A percentile compares a stretch with the other conserved stretches of the same genome.
Conservation (phyloP, 2,888 invertebrate genomes). For the Archips crataeganus region DNA sequence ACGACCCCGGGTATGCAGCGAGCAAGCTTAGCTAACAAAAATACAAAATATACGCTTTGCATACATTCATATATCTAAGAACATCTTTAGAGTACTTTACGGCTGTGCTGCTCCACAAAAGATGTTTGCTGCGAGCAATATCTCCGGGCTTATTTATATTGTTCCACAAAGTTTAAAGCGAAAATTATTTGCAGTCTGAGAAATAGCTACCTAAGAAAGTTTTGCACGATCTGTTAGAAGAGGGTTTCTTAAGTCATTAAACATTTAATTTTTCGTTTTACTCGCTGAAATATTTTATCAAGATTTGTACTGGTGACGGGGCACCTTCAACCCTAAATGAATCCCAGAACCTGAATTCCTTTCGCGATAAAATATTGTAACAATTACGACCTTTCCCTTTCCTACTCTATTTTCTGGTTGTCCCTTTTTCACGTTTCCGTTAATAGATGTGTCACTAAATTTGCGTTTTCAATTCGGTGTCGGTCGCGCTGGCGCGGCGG, state of each 20-base stretch:
- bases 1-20: slow-evolving; percentile 3
- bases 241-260: slow-evolving; percentile 34
- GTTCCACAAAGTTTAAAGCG: slow-evolving; percentile 50
- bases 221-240: slow-evolving; percentile 12
- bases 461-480: slow-evolving; percentile 82
- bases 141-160: slow-evolving; percentile 55
- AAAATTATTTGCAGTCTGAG: slow-evolving; percentile 44
- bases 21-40: slow-evolving; percentile 13
- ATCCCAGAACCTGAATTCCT: slow-evolving; percentile 40
- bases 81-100: slow-evolving; percentile 49
- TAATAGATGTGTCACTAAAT: slow-evolving; percentile 84
- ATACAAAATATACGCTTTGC: slow-evolving; percentile 24
- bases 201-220: slow-evolving; percentile 33
- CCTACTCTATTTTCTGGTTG: slow-evolving; percentile 69
- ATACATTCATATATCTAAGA: slow-evolving; percentile 21
- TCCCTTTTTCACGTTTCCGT: slow-evolving; percentile 71
- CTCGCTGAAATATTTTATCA: slow-evolving; percentile 19
- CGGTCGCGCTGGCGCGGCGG: slow-evolving; percentile 57
- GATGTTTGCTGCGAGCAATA: slow-evolving; percentile 53
- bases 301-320: slow-evolving; percentile 12
- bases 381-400: slow-evolving; percentile 55
- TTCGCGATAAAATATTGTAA: slow-evolving; percentile 51
- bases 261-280: slow-evolving; percentile 31
- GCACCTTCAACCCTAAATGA: slow-evolving; percentile 37
- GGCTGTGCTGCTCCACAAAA: slow-evolving; percentile 49